Evolutionary conservation across 2,888 invertebrate genomes (phyloP), one percentile per base, ranked within the genome.

Genomic region (Plagodis dolabraria): DNA sequence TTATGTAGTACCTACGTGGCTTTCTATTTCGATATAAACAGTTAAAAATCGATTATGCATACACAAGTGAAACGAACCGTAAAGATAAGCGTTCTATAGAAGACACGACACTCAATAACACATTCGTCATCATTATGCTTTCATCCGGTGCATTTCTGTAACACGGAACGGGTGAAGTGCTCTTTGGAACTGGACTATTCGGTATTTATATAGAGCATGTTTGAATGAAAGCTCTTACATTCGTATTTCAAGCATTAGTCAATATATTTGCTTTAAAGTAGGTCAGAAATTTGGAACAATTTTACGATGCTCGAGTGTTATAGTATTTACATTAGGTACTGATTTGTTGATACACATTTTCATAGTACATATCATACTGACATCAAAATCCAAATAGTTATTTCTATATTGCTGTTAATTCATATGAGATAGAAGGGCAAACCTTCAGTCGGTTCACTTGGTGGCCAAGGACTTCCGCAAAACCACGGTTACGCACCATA

Each of bases 51-150:
- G 34, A 45, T 35, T 43, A 42, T 36, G 22, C 36, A 52, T 45
- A 47, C 35, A 59, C 45, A 58, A 59, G 66, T 68, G 64, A 60
- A 68, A 64, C 55, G 68, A 22, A 66, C 64, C 66, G 68, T 51
- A 64, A 64, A 61, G 66, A 64, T 63, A 64, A 63, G 58, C 52
- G 51, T 53, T 67, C 46, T 55, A 65, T 63, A 58, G 51, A 66
- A 63, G 61, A 59, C 47, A 42, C 40, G 42, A 55, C 59, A 64
- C 56, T 63, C 57, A 59, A 57, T 58, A 63, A 55, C 54, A 49
- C 60, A 62, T 64, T 62, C 53, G 62, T 66, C 64, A 60, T 64
- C 60, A 50, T 58, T 63, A 52, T 22, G 55, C 49, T 54, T 56
- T 33, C 51, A 57, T 60, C 59, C 59, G 56, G 53, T 66, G 62